Conservation (phyloP, 2,797 vertebrate species). For the Adelosebastes latens region DNA sequence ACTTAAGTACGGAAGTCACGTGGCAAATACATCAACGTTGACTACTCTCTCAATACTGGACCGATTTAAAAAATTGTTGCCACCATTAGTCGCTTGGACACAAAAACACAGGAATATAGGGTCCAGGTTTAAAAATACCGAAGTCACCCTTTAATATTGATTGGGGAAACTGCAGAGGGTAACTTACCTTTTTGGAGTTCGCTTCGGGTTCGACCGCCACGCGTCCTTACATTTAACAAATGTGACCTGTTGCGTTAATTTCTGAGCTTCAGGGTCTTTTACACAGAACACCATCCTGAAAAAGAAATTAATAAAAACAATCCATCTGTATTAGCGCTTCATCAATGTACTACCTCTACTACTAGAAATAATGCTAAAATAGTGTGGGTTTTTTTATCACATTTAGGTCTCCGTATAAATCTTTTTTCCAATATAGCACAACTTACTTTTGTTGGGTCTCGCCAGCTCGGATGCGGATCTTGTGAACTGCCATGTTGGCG, state of each 20-base stretch:
- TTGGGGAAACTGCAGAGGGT: background rate
- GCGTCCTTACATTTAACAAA: constrained; percentile 82
- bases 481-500: constrained; percentile 73
- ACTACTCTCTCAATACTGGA: no score
- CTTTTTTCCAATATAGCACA: background rate
- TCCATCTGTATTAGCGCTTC: background rate
- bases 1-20: no score
- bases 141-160: background rate
- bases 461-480: constrained; percentile 81
- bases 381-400: background rate
- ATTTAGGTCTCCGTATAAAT: rapidly evolving
- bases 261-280: constrained; percentile 64
- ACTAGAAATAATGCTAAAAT: background rate
- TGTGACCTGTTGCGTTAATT: constrained; percentile 66
- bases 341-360: background rate
- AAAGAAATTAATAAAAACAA: background rate
- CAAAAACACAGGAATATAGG: background rate
- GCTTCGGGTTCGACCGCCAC: constrained; percentile 62
- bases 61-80: no score
- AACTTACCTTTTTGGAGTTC: constrained; percentile 63
- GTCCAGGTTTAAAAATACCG: background rate
- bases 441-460: constrained; percentile 84
- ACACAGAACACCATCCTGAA: constrained; percentile 81
- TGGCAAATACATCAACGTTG: no score
- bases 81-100: no score